Evolutionary conservation across 1,140 invertebrate genomes (phyloP), one percentile per base, ranked within the genome.

Genomic region (Nephila pilipes): DNA sequence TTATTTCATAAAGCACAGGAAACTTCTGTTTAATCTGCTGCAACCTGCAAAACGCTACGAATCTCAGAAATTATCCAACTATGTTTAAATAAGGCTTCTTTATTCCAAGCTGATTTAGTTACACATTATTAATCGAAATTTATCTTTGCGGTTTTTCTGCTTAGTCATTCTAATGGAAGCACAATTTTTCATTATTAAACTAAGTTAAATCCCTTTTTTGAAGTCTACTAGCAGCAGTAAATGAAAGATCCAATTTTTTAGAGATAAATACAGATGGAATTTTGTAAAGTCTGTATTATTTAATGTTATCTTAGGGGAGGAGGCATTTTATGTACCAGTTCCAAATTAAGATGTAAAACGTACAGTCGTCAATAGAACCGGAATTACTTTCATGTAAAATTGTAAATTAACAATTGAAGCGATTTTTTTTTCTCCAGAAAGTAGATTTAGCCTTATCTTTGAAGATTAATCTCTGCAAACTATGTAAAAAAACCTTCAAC

Each of bases 1-100:
- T 32, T 32, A 16, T 20, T 20, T 14, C 32, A 75, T 36, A 20
- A 18, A 32, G 20, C 29, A 16, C 69, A 75, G 69, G 63, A 75
- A 75, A 75, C 3, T 32, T 75, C 14, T 75, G 69, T 75, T 75
- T 75, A 75, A 75, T 32, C 69, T 75, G 69, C 69, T 75, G 69
- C 69, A 18, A 32, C 20, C 32, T 32, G 29, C 3, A 14, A 75
- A 29, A 36, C 18, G 16, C 5, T 16, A 36, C 69, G 3, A 12
- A 36, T 18, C 25, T 32, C 16, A 12, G 16, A 36, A 75, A 75
- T 75, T 29, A 75, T 36, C 32, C 32, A 16, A 75, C 25, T 14
- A 36, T 75, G 18, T 32, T 75, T 36, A 20, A 75, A 75, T 20
- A 10, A 32, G 29, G 29, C 36, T 29, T 75, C 29, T 32, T 60